Evolutionary conservation across 2,888 invertebrate species (phyloP).

Genomic region (Nephrotoma flavescens): DNA sequence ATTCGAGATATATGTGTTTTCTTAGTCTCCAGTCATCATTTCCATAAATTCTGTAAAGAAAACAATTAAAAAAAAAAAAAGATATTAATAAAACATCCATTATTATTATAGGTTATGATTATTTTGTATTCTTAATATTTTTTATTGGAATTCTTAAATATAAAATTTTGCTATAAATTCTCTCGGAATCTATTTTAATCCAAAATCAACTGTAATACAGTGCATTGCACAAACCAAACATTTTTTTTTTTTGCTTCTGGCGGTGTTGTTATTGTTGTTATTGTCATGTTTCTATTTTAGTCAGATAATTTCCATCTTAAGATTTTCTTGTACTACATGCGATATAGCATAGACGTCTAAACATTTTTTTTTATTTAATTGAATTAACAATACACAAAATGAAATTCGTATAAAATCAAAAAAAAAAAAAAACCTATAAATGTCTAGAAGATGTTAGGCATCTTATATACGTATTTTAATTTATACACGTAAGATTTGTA

Average conservation of each 20-base stretch:
- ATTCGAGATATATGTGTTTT: neutral
- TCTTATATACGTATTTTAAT: neutral
- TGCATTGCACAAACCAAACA: neutral
- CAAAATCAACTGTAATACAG: neutral
- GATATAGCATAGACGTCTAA: neutral
- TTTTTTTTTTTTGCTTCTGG: neutral
- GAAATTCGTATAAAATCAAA: neutral
- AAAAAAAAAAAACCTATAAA: neutral
- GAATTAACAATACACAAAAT: neutral
- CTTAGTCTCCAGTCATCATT: conserved; percentile 65
- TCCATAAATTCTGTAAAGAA: conserved; percentile 58
- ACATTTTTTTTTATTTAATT: neutral
- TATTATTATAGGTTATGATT: neutral
- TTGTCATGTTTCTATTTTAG: neutral
- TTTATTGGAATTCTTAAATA: neutral
- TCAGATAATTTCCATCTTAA: neutral
- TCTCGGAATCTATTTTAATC: neutral
- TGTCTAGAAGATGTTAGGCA: neutral
- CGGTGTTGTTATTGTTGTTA: neutral
- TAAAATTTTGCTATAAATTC: neutral
- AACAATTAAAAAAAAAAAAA: conserved; percentile 10
- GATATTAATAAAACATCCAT: neutral
- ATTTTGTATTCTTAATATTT: neutral
- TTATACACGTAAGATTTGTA: neutral
- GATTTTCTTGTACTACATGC: neutral